Base-by-base conservation (phyloP, 1,140 invertebrate species). In the Scaptomyza hsui region DNA sequence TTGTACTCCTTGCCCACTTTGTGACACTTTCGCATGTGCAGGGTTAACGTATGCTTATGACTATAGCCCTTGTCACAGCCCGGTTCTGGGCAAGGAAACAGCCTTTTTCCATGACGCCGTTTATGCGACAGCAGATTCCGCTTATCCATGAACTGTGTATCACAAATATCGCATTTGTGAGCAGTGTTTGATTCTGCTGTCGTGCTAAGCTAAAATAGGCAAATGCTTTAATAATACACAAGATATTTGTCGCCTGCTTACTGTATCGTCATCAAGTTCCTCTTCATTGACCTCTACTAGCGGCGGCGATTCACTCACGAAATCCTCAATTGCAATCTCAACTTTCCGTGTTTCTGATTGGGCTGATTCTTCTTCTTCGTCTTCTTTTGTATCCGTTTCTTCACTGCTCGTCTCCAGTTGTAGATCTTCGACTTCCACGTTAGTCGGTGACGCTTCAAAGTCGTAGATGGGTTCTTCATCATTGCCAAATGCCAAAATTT, bases 21-120 rank as follows among this genome's bases (percentile, higher is more conserved):
- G 39, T 79, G 76, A 7, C 18, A 62, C 44, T 72, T 77, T 3
- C 74, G 70, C 63, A 68, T 41, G 37, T 83, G 79, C 10, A 83
- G 42, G 0, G 55, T 57, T 1, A 79, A 15, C 3, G 74, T 72
- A 16, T 72, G 60, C 51, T 77, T 79, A 48, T 79, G 67, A n/a
- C 78, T 78, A 24, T 79, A 82, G 12, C 68, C 56, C 44, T 53
- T 67, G 6, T 59, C 57, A 56, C 77, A 83, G 13, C 60, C 67
- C 10, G 53, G 61, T 6, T 60, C 63, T 0, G 67, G 15, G 42
- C 80, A 83, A 12, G 71, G 71, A 48, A 75, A 83, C 0, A 74
- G 71, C 13, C 65, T 35, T 16, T 65, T 18, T 16, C 79, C 79
- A 63, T 82, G 79, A 4, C 37, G 45, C 3, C 73, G 69, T 24